These are phyloP conservation scores for Empidonax alnorum DNA, from an alignment of 2,113 vertebrate species.

Conservation along the genomic window DNA sequence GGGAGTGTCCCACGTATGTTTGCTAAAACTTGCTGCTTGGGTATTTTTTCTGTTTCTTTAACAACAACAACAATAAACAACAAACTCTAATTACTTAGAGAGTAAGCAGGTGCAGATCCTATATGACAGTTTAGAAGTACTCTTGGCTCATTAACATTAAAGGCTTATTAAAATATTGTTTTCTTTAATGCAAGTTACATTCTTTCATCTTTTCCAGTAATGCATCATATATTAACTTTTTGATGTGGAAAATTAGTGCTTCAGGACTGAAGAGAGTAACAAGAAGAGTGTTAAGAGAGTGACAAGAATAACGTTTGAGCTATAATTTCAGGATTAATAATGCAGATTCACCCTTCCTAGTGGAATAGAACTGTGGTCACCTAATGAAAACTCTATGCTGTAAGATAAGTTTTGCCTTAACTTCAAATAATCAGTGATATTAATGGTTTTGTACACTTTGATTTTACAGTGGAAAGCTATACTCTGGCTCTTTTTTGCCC, in stretches of 20 bases:
- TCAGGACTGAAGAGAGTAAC: not conserved
- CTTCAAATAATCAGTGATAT: not conserved
- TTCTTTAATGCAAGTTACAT: not conserved
- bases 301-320: not conserved
- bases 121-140: not conserved
- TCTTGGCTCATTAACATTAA: not conserved
- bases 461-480: not conserved
- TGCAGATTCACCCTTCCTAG: not conserved
- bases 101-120: not conserved
- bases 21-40: not conserved
- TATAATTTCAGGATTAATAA: constrained; percentile 3
- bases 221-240: not conserved
- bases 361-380: not conserved
- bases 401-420: not conserved
- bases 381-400: not conserved
- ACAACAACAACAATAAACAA: not conserved
- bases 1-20: not conserved
- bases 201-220: not conserved
- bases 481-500: not conserved
- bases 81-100: not conserved
- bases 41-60: not conserved
- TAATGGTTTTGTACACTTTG: not conserved
- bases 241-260: constrained; percentile 30
- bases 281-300: not conserved
- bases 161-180: not conserved